phyloP scores from a whole-genome alignment of 2,797 vertebrate species.

The Coilia nasus region DNA sequence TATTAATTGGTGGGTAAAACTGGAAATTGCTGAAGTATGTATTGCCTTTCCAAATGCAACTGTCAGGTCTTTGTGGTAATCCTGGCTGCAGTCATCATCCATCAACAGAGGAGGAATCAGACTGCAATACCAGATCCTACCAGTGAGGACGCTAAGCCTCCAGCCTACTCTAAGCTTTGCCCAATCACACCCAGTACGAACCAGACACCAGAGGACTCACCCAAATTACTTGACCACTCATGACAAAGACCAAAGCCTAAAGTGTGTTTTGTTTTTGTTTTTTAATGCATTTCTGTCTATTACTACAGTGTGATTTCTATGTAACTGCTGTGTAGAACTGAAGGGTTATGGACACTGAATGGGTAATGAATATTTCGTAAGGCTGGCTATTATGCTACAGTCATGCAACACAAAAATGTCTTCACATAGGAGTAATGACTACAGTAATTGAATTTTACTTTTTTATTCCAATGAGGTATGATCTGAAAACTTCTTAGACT shows the following conservation, averaged over 20 bases:
- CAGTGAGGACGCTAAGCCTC: background rate
- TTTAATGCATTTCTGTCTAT: background rate
- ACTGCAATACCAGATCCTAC: background rate
- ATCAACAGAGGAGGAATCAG: background rate
- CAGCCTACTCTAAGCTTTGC: background rate
- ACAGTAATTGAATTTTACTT: background rate
- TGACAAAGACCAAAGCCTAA: background rate
- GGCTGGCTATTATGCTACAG: background rate
- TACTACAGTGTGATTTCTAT: background rate
- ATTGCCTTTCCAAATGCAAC: background rate
- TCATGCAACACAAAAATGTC: no score
- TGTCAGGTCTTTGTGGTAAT: background rate
- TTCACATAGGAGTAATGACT: background rate
- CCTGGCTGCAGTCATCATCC: background rate
- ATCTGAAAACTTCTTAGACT: background rate
- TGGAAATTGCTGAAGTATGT: no score
- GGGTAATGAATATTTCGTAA: background rate
- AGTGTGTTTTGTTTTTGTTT: background rate
- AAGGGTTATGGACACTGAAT: background rate
- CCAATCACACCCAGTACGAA: background rate
- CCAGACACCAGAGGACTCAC: background rate
- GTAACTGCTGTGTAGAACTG: background rate
- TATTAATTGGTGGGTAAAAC: no score
- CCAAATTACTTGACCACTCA: background rate
- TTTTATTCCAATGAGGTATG: background rate